Evolutionary conservation across 2,888 invertebrate species (phyloP).

Genomic region (Allygus modestus): DNA sequence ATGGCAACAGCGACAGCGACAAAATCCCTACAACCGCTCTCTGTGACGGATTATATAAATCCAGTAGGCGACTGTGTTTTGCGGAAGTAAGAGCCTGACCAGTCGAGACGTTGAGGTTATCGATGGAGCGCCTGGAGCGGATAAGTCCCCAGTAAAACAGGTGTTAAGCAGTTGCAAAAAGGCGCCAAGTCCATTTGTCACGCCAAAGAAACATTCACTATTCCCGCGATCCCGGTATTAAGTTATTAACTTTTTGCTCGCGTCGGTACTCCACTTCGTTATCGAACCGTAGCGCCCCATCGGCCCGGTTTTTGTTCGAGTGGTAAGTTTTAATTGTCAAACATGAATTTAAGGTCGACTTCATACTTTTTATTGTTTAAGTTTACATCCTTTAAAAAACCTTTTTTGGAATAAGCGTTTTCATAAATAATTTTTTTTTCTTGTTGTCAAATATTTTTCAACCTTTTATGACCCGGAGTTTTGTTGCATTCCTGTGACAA

Average conservation of each 20-base stretch:
- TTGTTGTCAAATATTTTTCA: no score
- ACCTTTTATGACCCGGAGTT: no score
- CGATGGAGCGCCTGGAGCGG: background rate
- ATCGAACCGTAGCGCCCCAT: background rate
- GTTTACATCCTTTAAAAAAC: no score
- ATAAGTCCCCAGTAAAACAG: background rate
- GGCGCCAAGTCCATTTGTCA: background rate
- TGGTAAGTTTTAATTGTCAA: no score
- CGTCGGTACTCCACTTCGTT: background rate
- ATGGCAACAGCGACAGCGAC: background rate
- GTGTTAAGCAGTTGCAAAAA: background rate
- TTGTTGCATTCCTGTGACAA: no score
- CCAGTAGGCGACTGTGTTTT: slow-evolving; percentile 1
- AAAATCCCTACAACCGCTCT: background rate
- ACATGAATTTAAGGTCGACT: no score
- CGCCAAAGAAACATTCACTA: background rate
- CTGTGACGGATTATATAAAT: background rate
- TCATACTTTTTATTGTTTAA: no score
- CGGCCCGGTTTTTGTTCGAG: no score
- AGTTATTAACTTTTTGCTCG: slow-evolving; percentile 12
- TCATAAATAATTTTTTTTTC: no score
- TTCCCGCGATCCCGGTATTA: slow-evolving; percentile 9
- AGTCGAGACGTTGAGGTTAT: background rate
- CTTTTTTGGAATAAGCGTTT: no score
- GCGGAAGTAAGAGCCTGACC: background rate